Base-by-base conservation (phyloP, 1,140 invertebrate species). In the Drosophila quadrilineata region DNA sequence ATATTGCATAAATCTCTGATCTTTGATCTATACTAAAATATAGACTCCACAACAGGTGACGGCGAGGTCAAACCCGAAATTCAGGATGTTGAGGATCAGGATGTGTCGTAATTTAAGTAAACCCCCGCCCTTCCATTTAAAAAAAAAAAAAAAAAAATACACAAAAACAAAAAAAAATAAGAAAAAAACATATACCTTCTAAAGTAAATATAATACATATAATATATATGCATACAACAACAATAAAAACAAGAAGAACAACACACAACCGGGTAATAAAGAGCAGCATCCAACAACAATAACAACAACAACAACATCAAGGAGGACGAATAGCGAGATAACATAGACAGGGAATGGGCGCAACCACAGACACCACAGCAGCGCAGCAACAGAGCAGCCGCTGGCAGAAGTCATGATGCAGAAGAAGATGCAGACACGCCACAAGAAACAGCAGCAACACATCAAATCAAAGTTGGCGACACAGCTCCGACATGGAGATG, bases 11-110 rank as follows among this genome's bases (percentile, higher is more conserved):
- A 24, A 28, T 17, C 21, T 29, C n/a, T n/a, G n/a, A 1, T 24
- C 10, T 40, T 6, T 84, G 1, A 22, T 17, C n/a, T 28, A 49
- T 90, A 86, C 68, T 91, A 58, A 54, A 48, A 57, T 58, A 26
- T 40, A 77, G 77, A 84, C 48, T 71, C 77, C 73, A 85, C 84
- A 75, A 36, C 91, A 96, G 95, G 95, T 90, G 95, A 97, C 90
- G 93, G 93, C 62, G 96, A 96, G 92, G 94, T 94, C 71, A 96
- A 96, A 91, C 95, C 96, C 90, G 93, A 95, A 90, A 92, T 96
- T 88, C 96, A 97, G 91, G 96, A 98, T 91, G 95, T 94, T 85
- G 96, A 98, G 91, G 96, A 97, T 91, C 96, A 97, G 92, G 95
- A 96, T 91, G 95, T 96, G 90, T 96, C 95, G 94, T 96, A 96